Evolutionary conservation across 1,140 invertebrate genomes (phyloP).

Genomic region (Arctopsyche grandis): DNA sequence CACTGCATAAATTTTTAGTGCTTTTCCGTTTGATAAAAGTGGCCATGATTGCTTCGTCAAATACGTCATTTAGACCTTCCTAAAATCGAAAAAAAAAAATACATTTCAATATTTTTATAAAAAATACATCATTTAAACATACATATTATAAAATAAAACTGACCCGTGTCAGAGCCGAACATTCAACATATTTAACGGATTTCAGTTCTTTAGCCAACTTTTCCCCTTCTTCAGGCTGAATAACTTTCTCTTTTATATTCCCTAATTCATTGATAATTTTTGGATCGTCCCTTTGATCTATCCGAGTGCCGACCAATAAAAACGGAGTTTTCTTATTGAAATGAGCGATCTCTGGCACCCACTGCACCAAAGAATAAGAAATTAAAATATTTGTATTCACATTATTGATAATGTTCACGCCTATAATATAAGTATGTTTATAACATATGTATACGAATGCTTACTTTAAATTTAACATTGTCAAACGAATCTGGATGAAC

Average conservation of each 20-base stretch:
- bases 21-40: conserved; percentile 9
- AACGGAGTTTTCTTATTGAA: conserved; percentile 99
- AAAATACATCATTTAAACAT: background rate
- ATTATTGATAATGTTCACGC: too few species aligned
- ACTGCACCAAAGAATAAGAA: conserved; percentile 70
- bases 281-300: conserved; percentile 97
- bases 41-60: conserved; percentile 36
- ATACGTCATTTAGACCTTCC: conserved; percentile 33
- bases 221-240: conserved; percentile 94
- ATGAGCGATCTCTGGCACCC: conserved; percentile 99
- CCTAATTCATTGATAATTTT: conserved; percentile 98
- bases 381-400: background rate
- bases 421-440: too few species aligned
- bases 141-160: background rate
- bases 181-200: conserved; percentile 99
- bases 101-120: too few species aligned
- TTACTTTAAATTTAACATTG: conserved; percentile 93
- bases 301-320: conserved; percentile 98
- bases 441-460: too few species aligned
- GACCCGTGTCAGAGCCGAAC: conserved; percentile 87
- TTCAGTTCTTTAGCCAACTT: conserved; percentile 98
- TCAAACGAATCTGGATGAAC: conserved; percentile 99
- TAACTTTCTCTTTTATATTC: conserved; percentile 99
- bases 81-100: background rate
- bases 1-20: background rate